These are phyloP conservation scores for Cordylochernes scorpioides DNA, from an alignment of 2,888 invertebrate species.

Conservation along the genomic window DNA sequence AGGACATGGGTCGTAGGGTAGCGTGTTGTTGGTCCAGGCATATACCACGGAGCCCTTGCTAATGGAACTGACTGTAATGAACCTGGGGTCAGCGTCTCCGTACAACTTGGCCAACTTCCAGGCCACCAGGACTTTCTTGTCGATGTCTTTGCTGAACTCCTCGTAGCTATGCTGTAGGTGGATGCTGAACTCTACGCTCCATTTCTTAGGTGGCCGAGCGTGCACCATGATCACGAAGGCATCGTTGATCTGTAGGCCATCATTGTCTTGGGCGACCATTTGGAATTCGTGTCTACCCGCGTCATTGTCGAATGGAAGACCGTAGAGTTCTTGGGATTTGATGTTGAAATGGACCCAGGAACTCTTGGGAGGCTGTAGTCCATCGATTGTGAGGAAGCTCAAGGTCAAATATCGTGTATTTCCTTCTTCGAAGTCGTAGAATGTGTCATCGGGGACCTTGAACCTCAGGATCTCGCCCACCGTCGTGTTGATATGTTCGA, in stretches of 20 bases:
- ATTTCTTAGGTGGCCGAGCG: slow-evolving; percentile 9
- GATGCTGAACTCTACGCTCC: slow-evolving; percentile 42
- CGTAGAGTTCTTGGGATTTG: slow-evolving; percentile 46
- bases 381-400: slow-evolving; percentile 34
- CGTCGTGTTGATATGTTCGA: slow-evolving; percentile 52
- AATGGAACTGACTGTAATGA: slow-evolving; percentile 37
- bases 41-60: slow-evolving; percentile 35
- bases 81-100: slow-evolving; percentile 10
- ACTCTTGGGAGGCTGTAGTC: slow-evolving; percentile 34
- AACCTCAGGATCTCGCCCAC: slow-evolving; percentile 52
- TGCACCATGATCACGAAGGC: slow-evolving; percentile 13
- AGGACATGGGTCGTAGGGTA: slow-evolving; percentile 12
- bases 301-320: slow-evolving; percentile 44
- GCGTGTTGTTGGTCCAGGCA: slow-evolving; percentile 12
- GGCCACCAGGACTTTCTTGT: slow-evolving; percentile 18
- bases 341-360: slow-evolving; percentile 67
- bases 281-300: slow-evolving; percentile 48
- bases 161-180: slow-evolving; percentile 30
- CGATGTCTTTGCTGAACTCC: slow-evolving; percentile 17
- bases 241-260: slow-evolving; percentile 10
- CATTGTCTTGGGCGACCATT: slow-evolving; percentile 26
- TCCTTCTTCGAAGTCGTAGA: slow-evolving; percentile 54
- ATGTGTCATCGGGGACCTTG: slow-evolving; percentile 50
- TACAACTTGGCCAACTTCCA: slow-evolving; percentile 12
- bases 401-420: slow-evolving; percentile 41